Evolutionary conservation across 2,797 vertebrate genomes (phyloP), one percentile per base, ranked within the genome.

Genomic region (Gallirallus australis): DNA sequence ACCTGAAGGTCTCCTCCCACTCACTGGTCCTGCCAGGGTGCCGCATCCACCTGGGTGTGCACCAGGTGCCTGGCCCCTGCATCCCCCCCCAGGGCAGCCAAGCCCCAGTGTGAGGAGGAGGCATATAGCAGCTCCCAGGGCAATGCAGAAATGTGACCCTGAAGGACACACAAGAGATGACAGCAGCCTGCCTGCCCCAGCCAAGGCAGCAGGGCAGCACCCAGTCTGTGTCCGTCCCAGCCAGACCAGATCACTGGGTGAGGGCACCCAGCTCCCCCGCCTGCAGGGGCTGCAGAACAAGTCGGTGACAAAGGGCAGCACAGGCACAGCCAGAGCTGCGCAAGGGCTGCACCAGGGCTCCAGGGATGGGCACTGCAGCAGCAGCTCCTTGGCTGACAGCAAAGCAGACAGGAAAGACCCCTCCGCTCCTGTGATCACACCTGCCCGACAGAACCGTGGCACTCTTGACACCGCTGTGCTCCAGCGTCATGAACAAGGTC

Each of bases 71-170:
- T 3, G 4, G 4, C 28, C 19, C 20, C 21, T 0, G 0, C 7
- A 20, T n/a, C 20, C 53, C 37, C 23, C 16, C 20, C 40, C 1
- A 3, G 5, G 37, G 23, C 35, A n/a, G 21, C 21, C 0, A 3
- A 50, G 56, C 24, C 11, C 64, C 4, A 1, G 5, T 4, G 50
- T 3, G 0, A 42, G 48, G n/a, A 28, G 13, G 1, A 17, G 17
- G 20, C 27, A 6, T 7, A 4, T 0, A 0, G 42, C 15, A 33
- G 21, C 4, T 23, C 21, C 9, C 18, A 6, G 2, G 1, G 5
- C 18, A 5, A 37, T 1, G 4, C 21, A 45, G 20, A 77, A 17
- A 37, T 16, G 31, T 4, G 23, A 66, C 5, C 3, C 18, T n/a
- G 28, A 48, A 61, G 31, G 25, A 40, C 30, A 66, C 11, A 17